A percentile compares a stretch with the other conserved stretches of the same genome.
These are phyloP conservation scores for Julus scandinavius DNA, from an alignment of 2,888 invertebrate genomes.

Conservation along the genomic window DNA sequence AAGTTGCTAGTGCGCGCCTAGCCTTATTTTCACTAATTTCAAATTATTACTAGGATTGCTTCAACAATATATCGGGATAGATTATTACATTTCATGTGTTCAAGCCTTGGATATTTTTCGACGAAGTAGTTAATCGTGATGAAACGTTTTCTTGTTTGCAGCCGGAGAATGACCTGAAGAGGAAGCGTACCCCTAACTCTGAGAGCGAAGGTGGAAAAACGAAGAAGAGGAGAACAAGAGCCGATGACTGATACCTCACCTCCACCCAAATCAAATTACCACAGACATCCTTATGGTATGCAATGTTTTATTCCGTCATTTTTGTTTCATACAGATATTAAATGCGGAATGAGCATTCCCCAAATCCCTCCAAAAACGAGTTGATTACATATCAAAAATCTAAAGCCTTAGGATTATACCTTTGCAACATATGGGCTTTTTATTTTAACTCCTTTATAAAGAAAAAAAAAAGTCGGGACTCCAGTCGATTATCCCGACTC, in stretches of 20 bases:
- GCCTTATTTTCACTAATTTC: not conserved
- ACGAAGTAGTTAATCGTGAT: not conserved
- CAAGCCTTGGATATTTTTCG: not conserved
- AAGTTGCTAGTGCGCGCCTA: not conserved
- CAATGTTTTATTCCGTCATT: not conserved
- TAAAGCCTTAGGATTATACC: not conserved
- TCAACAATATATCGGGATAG: not conserved
- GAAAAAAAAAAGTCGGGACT: too few relatives aligned
- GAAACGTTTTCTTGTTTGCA: not conserved
- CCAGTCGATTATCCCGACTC: too few relatives aligned
- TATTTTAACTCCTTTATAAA: not conserved
- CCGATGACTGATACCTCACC: constrained; percentile 52
- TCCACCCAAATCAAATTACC: not conserved
- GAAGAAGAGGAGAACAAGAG: constrained; percentile 55
- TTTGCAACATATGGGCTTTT: not conserved
- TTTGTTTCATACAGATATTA: not conserved
- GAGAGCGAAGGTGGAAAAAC: constrained; percentile 47
- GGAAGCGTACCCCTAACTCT: constrained; percentile 7
- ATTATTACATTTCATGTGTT: not conserved
- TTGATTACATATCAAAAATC: not conserved
- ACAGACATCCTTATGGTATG: not conserved
- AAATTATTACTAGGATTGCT: not conserved
- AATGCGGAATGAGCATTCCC: not conserved
- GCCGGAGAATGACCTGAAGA: not conserved
- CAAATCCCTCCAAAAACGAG: not conserved